phyloP scores from a whole-genome alignment of 2,797 vertebrate genomes.

The Pteropus rufus region DNA sequence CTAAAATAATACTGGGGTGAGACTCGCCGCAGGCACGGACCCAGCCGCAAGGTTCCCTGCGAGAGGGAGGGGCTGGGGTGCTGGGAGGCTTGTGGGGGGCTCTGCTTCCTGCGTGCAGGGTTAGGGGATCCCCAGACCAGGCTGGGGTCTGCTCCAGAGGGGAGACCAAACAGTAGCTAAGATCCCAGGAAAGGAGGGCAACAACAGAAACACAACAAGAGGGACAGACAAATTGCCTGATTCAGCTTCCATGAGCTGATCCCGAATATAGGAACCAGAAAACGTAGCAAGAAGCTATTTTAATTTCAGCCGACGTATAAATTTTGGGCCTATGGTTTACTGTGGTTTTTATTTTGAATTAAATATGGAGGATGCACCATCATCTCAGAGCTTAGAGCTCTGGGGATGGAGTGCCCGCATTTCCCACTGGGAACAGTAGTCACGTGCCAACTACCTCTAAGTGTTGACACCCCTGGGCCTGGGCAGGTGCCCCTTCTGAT shows the following conservation, averaged over 20 bases:
- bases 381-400: slow-evolving; percentile 26
- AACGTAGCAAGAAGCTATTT: slow-evolving; percentile 75
- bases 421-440: not conserved
- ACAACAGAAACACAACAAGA: slow-evolving; percentile 31
- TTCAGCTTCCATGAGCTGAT: slow-evolving; percentile 66
- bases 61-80: slow-evolving; percentile 58
- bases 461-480: not conserved
- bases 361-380: slow-evolving; percentile 52
- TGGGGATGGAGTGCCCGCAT: not conserved
- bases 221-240: slow-evolving; percentile 65
- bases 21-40: slow-evolving; percentile 79
- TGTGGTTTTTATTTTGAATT: slow-evolving; percentile 75
- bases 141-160: not conserved
- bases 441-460: not conserved
- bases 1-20: slow-evolving; percentile 81
- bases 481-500: not conserved
- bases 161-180: not conserved
- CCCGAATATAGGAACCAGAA: slow-evolving; percentile 73
- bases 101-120: not conserved
- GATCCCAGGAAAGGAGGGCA: slow-evolving; percentile 24
- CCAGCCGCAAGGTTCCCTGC: slow-evolving; percentile 75
- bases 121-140: not conserved
- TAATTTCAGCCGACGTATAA: slow-evolving; percentile 73
- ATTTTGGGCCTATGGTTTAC: slow-evolving; percentile 67
- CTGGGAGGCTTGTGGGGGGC: slow-evolving; percentile 26